These are phyloP conservation scores for Apomyelois bistriatella DNA, from an alignment of 2,888 invertebrate genomes.

Conservation along the genomic window DNA sequence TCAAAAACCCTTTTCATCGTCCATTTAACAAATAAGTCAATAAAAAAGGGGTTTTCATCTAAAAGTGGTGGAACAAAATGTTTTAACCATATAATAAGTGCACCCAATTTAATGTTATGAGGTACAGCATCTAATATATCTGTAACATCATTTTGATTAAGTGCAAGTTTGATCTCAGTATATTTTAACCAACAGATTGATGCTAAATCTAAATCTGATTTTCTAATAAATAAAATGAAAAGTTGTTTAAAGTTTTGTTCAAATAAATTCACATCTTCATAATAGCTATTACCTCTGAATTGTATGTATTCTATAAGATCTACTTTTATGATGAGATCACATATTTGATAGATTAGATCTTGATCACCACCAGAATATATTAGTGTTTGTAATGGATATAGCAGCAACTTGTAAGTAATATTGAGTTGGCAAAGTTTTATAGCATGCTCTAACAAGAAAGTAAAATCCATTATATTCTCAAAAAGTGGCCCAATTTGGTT, in stretches of 20 bases:
- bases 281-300: conserved; percentile 55
- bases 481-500: conserved; percentile 46
- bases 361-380: conserved; percentile 38
- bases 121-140: conserved; percentile 61
- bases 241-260: conserved; percentile 51
- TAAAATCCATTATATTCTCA: conserved; percentile 52
- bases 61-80: conserved; percentile 63
- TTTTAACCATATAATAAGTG: conserved; percentile 67
- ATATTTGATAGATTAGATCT: conserved; percentile 35
- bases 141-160: conserved; percentile 46
- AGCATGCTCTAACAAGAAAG: conserved; percentile 43
- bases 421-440: conserved; percentile 49
- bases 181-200: conserved; percentile 72
- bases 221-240: conserved; percentile 56
- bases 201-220: conserved; percentile 67
- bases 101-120: conserved; percentile 63
- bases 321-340: conserved; percentile 58
- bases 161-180: conserved; percentile 46
- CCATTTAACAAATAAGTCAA: conserved; percentile 73
- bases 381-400: conserved; percentile 58
- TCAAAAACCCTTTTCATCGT: conserved; percentile 65
- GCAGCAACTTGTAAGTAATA: conserved; percentile 48
- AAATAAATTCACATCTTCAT: conserved; percentile 52
- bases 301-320: conserved; percentile 66
- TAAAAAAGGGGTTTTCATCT: conserved; percentile 64